Evolutionary conservation across 2,113 vertebrate species (phyloP).

Genomic region (Apus apus): DNA sequence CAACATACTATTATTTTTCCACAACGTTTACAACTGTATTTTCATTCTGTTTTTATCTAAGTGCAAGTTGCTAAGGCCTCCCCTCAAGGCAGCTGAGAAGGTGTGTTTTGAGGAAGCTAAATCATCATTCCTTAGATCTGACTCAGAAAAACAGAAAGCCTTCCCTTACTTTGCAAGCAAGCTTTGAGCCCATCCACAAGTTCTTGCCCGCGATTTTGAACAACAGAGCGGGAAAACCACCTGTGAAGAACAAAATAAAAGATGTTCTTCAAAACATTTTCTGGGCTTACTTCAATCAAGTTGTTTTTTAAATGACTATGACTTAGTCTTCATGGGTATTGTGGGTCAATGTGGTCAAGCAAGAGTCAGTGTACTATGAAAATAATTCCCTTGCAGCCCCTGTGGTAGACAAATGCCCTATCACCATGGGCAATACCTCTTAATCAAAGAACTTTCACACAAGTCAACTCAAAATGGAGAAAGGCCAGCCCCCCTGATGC

Average conservation of each 20-base stretch:
- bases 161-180: conserved; percentile 81
- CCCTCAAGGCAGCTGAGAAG: background rate
- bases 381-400: background rate
- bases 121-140: background rate
- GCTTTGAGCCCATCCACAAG: conserved; percentile 91
- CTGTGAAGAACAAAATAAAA: conserved; percentile 64
- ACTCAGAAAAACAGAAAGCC: background rate
- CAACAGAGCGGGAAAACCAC: conserved; percentile 92
- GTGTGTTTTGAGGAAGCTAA: background rate
- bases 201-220: conserved; percentile 91
- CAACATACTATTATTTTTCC: background rate
- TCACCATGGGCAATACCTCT: accelerated
- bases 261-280: background rate
- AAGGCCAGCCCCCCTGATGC: background rate
- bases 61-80: background rate
- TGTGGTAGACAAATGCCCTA: background rate
- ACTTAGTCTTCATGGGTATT: background rate
- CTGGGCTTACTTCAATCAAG: background rate
- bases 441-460: background rate
- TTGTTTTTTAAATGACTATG: background rate
- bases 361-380: background rate
- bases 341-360: background rate
- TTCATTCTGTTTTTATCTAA: background rate
- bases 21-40: background rate
- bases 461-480: background rate